These are phyloP conservation scores for Ormyrus rosae DNA, from an alignment of 2,888 invertebrate species.

Conservation along the genomic window DNA sequence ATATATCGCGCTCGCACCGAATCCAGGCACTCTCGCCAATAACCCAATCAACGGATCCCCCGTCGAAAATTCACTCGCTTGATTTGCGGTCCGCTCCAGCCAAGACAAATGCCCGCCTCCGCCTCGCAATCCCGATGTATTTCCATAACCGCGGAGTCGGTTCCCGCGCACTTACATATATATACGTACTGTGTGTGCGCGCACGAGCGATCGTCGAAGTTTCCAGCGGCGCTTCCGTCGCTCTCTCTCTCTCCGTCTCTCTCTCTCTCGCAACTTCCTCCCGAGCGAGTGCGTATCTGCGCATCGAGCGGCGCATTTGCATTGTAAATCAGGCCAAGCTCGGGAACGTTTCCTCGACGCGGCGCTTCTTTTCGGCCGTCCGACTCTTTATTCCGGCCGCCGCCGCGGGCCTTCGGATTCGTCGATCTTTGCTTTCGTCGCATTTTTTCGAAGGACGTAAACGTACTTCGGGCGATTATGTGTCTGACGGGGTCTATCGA, in stretches of 20 bases:
- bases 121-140: background rate
- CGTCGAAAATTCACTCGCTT: background rate
- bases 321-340: constrained; percentile 64
- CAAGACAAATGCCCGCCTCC: constrained; percentile 3
- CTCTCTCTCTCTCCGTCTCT: too few relatives aligned
- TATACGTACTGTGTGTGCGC: too few relatives aligned
- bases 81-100: constrained; percentile 8
- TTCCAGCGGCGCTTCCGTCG: too few relatives aligned
- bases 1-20: too few relatives aligned
- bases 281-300: constrained; percentile 1
- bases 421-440: background rate
- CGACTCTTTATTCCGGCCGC: too few relatives aligned
- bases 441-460: background rate
- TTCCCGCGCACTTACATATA: too few relatives aligned
- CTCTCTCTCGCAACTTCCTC: background rate
- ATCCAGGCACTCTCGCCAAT: too few relatives aligned
- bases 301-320: constrained; percentile 59
- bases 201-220: too few relatives aligned
- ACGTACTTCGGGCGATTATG: background rate
- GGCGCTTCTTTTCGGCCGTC: background rate
- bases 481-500: too few relatives aligned
- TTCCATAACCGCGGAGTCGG: background rate
- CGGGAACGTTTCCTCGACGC: constrained; percentile 59
- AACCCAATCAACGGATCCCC: too few relatives aligned
- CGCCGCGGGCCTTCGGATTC: background rate